Conservation (phyloP, 2,888 invertebrate species). For the Chrysolina haemoptera region DNA sequence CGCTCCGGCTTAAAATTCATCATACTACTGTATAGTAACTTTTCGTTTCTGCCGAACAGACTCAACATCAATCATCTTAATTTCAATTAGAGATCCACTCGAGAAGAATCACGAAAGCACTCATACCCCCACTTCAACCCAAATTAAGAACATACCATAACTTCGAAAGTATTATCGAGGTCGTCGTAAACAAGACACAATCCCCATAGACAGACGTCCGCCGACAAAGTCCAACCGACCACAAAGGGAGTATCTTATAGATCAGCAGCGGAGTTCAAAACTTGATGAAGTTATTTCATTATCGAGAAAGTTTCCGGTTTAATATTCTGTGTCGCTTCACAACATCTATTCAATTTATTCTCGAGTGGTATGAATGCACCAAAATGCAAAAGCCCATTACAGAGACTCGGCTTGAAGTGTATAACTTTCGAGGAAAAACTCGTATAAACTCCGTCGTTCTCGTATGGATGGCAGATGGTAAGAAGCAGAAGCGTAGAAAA, state of each 20-base stretch:
- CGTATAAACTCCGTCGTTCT: conserved; percentile 17
- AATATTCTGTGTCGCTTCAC: conserved; percentile 55
- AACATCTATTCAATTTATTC: conserved; percentile 43
- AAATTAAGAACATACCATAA: neutral
- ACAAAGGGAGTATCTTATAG: conserved; percentile 51
- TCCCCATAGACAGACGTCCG: conserved; percentile 2
- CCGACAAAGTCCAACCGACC: conserved; percentile 41
- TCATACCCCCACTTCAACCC: too few relatives aligned
- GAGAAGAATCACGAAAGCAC: neutral
- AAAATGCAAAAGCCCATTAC: conserved; percentile 45
- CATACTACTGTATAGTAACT: too few relatives aligned
- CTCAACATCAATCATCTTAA: too few relatives aligned
- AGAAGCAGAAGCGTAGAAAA: neutral
- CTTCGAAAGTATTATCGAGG: conserved; percentile 10
- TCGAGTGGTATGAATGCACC: conserved; percentile 41
- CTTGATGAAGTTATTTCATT: conserved; percentile 59
- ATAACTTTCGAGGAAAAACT: conserved; percentile 41
- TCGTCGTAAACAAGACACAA: conserved; percentile 10
- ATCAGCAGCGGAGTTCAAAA: conserved; percentile 51
- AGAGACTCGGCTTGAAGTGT: conserved; percentile 37
- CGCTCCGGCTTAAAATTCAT: too few relatives aligned
- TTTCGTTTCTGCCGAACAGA: too few relatives aligned
- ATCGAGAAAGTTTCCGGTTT: conserved; percentile 55
- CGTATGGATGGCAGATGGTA: conserved; percentile 14
- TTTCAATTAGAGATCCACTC: neutral